Conservation (phyloP, 2,797 vertebrate species). For the Eulemur coronatus region DNA sequence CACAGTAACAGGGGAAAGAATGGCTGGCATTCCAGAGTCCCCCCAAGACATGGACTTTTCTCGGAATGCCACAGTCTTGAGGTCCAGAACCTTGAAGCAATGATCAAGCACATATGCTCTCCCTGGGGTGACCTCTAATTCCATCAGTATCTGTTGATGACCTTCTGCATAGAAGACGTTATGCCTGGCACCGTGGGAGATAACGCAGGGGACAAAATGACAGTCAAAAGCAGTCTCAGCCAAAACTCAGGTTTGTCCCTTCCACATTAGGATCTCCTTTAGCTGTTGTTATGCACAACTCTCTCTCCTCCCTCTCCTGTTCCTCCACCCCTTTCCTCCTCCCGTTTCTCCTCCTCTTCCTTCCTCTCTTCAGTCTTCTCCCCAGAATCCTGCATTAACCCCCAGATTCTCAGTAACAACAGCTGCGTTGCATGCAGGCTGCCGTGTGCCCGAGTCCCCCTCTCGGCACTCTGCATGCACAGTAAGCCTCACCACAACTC, state of each 20-base stretch:
- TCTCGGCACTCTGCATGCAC: background rate
- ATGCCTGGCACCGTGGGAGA: rapidly evolving
- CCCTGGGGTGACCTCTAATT: background rate
- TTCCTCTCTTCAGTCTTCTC: background rate
- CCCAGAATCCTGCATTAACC: background rate
- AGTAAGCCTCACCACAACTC: background rate
- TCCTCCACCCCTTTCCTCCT: background rate
- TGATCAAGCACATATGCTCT: background rate
- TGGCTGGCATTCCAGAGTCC: background rate
- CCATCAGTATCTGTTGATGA: background rate
- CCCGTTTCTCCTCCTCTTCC: background rate
- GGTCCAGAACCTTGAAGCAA: background rate
- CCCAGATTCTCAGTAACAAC: background rate
- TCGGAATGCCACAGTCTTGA: background rate
- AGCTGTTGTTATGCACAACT: background rate
- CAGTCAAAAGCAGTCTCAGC: background rate
- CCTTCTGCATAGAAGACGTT: background rate
- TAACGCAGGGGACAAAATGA: background rate
- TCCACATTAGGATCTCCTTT: background rate
- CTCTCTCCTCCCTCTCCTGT: background rate
- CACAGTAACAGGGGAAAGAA: background rate
- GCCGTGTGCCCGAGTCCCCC: background rate
- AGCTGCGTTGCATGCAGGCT: background rate
- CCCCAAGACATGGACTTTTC: background rate
- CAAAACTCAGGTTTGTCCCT: background rate